Evolutionary conservation across 2,888 invertebrate genomes (phyloP).

Genomic region (Escarpia spicata): DNA sequence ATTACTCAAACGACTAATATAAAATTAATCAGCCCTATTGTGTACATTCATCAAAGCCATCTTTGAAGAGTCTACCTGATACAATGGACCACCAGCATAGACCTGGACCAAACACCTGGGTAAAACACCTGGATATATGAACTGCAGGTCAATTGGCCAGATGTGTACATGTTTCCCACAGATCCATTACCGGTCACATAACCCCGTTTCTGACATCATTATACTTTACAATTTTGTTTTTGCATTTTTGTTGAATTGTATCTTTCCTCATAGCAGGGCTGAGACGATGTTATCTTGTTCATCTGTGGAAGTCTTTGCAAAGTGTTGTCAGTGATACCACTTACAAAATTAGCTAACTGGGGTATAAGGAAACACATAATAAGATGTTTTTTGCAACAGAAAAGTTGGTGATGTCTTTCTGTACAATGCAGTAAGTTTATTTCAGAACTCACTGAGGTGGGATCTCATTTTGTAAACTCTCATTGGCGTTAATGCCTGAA

Average conservation of each 20-base stretch:
- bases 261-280: not conserved
- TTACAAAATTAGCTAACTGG: not conserved
- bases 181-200: not conserved
- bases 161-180: not conserved
- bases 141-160: conserved; percentile 3
- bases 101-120: not conserved
- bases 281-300: not conserved
- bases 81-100: conserved; percentile 12
- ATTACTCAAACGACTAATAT: not conserved
- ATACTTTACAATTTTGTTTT: not conserved
- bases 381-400: not conserved
- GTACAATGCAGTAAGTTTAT: not conserved
- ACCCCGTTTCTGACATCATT: not conserved
- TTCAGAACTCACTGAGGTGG: not conserved
- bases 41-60: not conserved
- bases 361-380: not conserved
- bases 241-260: not conserved
- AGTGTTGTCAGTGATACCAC: not conserved
- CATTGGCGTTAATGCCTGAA: too few relatives aligned
- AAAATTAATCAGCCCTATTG: conserved; percentile 16
- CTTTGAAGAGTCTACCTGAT: not conserved
- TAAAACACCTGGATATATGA: not conserved
- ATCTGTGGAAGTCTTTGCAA: not conserved
- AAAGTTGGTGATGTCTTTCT: not conserved
- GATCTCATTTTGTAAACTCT: too few relatives aligned